Base-by-base conservation (phyloP, 2,888 invertebrate species). In the Euclidia mi region DNA sequence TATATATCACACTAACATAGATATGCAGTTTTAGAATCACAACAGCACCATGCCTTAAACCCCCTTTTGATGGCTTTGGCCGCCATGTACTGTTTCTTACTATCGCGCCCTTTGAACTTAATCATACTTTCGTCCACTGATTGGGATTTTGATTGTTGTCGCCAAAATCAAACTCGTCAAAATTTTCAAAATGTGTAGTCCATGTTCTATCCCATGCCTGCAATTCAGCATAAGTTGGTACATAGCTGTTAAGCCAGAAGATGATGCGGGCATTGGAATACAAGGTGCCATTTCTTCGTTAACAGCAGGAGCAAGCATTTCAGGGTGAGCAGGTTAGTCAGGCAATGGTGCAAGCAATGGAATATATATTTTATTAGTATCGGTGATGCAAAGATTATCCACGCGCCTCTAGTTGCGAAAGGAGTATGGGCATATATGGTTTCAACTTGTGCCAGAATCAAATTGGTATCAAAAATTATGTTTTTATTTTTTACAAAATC, bases 21-120 rank as follows among this genome's bases (percentile, higher is more conserved):
- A 25, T 25, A 25, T n/a, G 2, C 29, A n/a, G 29, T 29, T n/a
- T 29, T 29, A n/a, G n/a, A 29, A 29, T 29, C 29, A 29, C 29
- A 29, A 29, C n/a, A 9, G n/a, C n/a, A 29, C 73, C 78, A 77
- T 35, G 71, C 58, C 53, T 78, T 77, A 44, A 57, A 77, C n/a
- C 75, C 76, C 35, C 73, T 56, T 64, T 78, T 78, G 47, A 76
- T 66, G 3, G 76, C 75, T 45, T 78, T 77, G 20, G 56, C 38
- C 9, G 73, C 74, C 73, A 77, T 71, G 43, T 76, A 76, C 38
- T 76, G 74, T 49, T 68, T 80, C 48, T 55, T 57, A 12, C 17
- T 28, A 14, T 52, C 52, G 6, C 66, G 35, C n/a, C 66, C 66
- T 47, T 69, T 64, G 29, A 65, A 63, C 41, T 63, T 66, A 0